A percentile compares a stretch with the other conserved stretches of the same genome.
Conservation (phyloP, 2,888 invertebrate genomes). For the Acanthococcus lagerstroemiae region DNA sequence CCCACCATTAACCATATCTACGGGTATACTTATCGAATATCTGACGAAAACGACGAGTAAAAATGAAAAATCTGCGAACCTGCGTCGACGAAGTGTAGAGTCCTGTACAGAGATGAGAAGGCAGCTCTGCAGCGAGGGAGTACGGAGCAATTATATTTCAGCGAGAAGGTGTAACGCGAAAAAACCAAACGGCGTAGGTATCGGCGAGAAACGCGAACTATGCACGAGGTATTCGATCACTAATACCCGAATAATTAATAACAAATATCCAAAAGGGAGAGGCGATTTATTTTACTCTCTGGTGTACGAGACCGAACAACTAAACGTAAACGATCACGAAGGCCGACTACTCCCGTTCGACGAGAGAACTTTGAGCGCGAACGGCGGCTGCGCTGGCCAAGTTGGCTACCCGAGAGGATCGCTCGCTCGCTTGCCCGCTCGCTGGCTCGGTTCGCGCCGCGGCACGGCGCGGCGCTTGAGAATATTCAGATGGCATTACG, state of each 20-base stretch:
- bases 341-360: slow-evolving; percentile 23
- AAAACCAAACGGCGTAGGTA: too few relatives aligned
- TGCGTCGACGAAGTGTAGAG: too few relatives aligned
- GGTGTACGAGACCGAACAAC: slow-evolving; percentile 16
- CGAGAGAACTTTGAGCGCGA: slow-evolving; percentile 13
- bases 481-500: background rate
- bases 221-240: slow-evolving; percentile 9
- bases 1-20: too few relatives aligned
- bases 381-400: background rate
- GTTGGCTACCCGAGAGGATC: background rate
- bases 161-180: too few relatives aligned
- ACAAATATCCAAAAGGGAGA: slow-evolving; percentile 8
- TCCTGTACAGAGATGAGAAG: too few relatives aligned
- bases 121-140: too few relatives aligned
- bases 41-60: too few relatives aligned
- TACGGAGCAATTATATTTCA: too few relatives aligned
- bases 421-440: background rate
- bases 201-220: background rate
- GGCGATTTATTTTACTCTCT: slow-evolving; percentile 23
- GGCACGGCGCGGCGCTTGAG: slow-evolving; percentile 10
- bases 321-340: slow-evolving; percentile 26
- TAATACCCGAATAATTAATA: slow-evolving; percentile 20
- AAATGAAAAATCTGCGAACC: too few relatives aligned
- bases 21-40: too few relatives aligned
- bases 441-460: too few relatives aligned